Evolutionary conservation across 1,140 invertebrate genomes (phyloP), one percentile per base, ranked within the genome.

Genomic region (Geopemphigus sp.): DNA sequence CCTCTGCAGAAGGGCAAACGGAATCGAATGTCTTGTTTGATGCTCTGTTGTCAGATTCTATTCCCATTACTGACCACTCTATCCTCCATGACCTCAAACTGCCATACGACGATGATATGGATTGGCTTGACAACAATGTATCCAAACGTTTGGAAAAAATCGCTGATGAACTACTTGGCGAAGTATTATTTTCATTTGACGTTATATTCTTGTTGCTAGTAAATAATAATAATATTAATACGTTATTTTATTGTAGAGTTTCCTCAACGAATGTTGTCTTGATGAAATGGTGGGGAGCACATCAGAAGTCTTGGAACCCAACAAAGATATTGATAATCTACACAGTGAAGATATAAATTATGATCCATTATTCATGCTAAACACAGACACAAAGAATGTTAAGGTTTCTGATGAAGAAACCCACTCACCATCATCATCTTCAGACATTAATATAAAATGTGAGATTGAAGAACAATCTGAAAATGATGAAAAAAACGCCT

Each of bases 1-100:
- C 74, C 74, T 78, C 74, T 47, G 74, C 74, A 78, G 74, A 78
- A 78, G 74, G 74, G 74, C 19, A 78, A 78, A 78, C 74, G 2
- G 74, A 78, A 63, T 78, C 74, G 22, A 78, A 78, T 12, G 50
- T 78, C 74, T 14, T 78, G 57, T 78, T 61, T 61, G 74, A 78
- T 50, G 74, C 74, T 63, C 57, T 78, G 74, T 78, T 78, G 15
- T 78, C 74, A 47, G 74, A 78, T 78, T 63, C 74, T 78, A 10
- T 78, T 61, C 74, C 74, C 50, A 78, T 78, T 47, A 59, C 56
- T 78, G 74, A 78, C 39, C 22, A 50, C 29, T 78, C 74, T 32
- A 61, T 78, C 24, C 39, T 78, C 5, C 54, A 61, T n/a, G 57
- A 63, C 45, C 74, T 78, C 39, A 57, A 78, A 6, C 57, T 78